phyloP scores from a whole-genome alignment of 2,797 vertebrate genomes.

The Phoebastria nigripes region DNA sequence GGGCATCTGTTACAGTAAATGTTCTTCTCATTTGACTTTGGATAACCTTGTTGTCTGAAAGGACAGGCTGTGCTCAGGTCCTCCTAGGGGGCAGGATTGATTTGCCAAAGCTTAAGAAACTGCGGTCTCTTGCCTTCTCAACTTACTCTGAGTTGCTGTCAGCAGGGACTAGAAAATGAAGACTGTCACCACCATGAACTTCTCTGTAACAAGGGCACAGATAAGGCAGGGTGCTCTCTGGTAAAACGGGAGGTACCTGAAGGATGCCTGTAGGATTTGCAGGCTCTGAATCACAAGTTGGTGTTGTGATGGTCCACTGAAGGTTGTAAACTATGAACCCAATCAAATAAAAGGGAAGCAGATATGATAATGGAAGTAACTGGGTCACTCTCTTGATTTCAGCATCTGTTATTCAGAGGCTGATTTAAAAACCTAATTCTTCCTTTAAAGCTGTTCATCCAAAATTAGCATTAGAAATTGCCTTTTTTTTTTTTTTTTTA shows the following conservation, averaged over 20 bases:
- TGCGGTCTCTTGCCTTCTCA: neutral
- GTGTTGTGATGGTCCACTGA: neutral
- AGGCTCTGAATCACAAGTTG: neutral
- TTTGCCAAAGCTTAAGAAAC: neutral
- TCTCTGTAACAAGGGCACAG: neutral
- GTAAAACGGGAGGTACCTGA: neutral
- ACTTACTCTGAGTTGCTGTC: neutral
- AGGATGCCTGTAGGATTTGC: neutral
- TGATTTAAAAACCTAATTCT: neutral
- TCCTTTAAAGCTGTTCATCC: neutral
- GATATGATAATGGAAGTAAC: neutral
- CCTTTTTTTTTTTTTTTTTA: neutral
- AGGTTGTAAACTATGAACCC: neutral
- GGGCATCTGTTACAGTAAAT: neutral
- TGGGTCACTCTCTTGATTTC: neutral
- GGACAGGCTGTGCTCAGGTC: neutral
- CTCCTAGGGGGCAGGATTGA: neutral
- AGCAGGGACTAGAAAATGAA: neutral
- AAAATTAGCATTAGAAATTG: neutral
- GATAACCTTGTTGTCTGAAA: neutral
- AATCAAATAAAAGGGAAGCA: neutral
- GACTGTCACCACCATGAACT: neutral
- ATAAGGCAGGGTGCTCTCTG: neutral
- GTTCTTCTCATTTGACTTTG: neutral
- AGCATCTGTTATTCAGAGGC: neutral